These are phyloP conservation scores for Hipposideros larvatus DNA, from an alignment of 2,797 vertebrate genomes.

Conservation along the genomic window DNA sequence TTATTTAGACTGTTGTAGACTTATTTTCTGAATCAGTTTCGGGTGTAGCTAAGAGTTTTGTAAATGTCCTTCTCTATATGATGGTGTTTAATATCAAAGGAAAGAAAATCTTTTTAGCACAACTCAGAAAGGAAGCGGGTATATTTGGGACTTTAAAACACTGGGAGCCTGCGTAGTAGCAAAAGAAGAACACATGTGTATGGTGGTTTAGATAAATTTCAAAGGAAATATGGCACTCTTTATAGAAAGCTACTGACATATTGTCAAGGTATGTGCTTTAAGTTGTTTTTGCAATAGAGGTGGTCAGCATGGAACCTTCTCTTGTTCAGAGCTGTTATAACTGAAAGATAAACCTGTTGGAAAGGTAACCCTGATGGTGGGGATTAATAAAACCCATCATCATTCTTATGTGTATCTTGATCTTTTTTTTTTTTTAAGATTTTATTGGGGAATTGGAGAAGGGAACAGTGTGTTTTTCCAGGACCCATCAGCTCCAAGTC, in stretches of 20 bases:
- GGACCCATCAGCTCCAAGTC: too few relatives aligned
- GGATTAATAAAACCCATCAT: neutral
- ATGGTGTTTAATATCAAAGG: neutral
- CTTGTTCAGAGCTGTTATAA: neutral
- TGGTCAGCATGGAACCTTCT: neutral
- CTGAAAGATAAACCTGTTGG: neutral
- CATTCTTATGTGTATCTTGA: neutral
- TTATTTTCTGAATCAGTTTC: conserved; percentile 48
- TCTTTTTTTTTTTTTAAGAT: too few relatives aligned
- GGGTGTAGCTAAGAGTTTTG: neutral
- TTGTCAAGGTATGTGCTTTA: neutral
- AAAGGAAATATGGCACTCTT: conserved; percentile 17
- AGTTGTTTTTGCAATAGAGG: conserved; percentile 1
- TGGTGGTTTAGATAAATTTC: neutral
- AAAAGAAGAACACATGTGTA: neutral
- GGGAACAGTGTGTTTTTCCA: too few relatives aligned
- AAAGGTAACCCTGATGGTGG: neutral
- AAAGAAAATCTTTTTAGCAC: neutral
- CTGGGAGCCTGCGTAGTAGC: neutral
- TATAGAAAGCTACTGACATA: neutral
- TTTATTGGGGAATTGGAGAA: too few relatives aligned
- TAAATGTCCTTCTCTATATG: neutral
- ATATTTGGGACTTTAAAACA: neutral
- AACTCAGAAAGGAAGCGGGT: neutral
- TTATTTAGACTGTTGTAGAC: neutral